Conservation (phyloP, 2,888 invertebrate species). For the Balanococcus diminutus region DNA sequence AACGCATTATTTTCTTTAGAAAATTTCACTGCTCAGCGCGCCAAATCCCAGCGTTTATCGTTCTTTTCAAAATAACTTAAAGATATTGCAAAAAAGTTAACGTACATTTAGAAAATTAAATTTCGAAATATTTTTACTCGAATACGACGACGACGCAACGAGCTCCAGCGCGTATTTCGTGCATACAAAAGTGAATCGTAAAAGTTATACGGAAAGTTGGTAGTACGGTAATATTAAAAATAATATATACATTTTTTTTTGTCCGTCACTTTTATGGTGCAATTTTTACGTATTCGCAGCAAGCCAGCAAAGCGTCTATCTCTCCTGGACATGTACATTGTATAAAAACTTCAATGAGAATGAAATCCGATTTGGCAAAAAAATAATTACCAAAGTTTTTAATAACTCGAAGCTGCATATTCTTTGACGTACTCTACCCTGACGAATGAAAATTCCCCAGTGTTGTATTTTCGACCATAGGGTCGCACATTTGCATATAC, state of each 20-base stretch:
- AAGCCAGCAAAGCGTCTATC: neutral
- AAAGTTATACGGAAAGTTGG: slow-evolving; percentile 35
- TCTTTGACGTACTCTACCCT: slow-evolving; percentile 1
- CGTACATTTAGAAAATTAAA: slow-evolving; percentile 50
- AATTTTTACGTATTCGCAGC: neutral
- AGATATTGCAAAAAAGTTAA: slow-evolving; percentile 44
- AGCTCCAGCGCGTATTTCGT: neutral
- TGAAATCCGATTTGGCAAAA: slow-evolving; percentile 12
- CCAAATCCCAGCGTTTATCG: slow-evolving; percentile 41
- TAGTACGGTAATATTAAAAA: slow-evolving; percentile 29
- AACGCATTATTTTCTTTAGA: slow-evolving; percentile 43
- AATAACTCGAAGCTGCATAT: slow-evolving; percentile 4
- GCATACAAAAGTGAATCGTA: slow-evolving; percentile 23
- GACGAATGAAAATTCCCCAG: slow-evolving; percentile 8
- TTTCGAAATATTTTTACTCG: slow-evolving; percentile 32
- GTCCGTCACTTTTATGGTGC: neutral
- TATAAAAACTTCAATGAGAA: neutral
- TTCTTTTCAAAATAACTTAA: slow-evolving; percentile 41
- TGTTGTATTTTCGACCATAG: neutral
- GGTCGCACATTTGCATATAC: slow-evolving; percentile 13
- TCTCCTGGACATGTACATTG: neutral
- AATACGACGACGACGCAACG: neutral
- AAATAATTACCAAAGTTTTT: slow-evolving; percentile 43
- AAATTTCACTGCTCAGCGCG: neutral
- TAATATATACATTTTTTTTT: too few species aligned